Evolutionary conservation across 2,888 invertebrate genomes (phyloP), one percentile per base, ranked within the genome.

Genomic region (Agrochola lychnidis): DNA sequence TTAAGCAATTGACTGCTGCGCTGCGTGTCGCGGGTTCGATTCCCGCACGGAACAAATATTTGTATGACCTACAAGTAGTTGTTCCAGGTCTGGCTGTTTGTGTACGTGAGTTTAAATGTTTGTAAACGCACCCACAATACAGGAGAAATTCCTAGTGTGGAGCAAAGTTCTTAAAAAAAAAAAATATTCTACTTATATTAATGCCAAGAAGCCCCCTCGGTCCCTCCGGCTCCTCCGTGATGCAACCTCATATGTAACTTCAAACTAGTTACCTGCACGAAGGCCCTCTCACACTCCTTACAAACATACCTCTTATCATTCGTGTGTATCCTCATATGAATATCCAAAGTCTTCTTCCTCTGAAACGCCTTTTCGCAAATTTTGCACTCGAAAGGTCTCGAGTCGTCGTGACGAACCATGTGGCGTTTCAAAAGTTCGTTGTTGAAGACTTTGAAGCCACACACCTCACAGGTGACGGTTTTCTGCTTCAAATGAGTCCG

Each of bases 361-460:
- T 97, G 97, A 86, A 97, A 97, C 1, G 96, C 91, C 85, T 97
- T 97, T 56, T 97, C 97, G 79, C 97, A 97, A 78, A 95, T 93
- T 9, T 96, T 95, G 82, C 97, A 97, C 59, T 96, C 94, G 67
- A 95, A 97, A 5, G 97, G 97, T 71, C 97, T 94, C 0, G 97
- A 92, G 3, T 97, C 97, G 2, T 96, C 96, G 77, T 97, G 97
- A 0, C 94, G 96, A 1, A 97, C 96, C 92, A 96, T 96, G 73
- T 97, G 97, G 0, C 96, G 93, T 53, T 94, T 95, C 70, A 97
- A 86, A 30, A 97, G 90, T 57, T 96, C 95, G 19, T 94, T 95
- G 36, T 93, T 93, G 48, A 94, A 95, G 0, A 94, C 93, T 78
- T 94, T 94, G 51, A 94, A 95, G 0, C 95, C 94, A 57, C 96